A percentile compares a stretch with the other conserved stretches of the same genome.
These are phyloP conservation scores for Zaprionus vittiger DNA, from an alignment of 1,140 invertebrate species.

Conservation along the genomic window DNA sequence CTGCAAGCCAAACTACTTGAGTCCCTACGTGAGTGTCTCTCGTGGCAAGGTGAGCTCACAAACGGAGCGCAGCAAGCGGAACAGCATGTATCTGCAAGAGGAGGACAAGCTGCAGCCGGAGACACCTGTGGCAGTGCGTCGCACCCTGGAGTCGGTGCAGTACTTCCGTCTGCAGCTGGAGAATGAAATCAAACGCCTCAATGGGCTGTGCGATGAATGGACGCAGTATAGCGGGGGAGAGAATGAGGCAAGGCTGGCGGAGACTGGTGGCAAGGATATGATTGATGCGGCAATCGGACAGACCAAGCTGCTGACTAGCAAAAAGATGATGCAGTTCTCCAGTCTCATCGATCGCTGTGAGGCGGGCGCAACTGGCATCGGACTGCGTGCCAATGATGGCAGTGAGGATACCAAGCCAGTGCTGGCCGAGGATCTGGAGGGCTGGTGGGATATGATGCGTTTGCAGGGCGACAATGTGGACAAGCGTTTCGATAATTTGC, in stretches of 20 bases:
- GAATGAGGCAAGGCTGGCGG: conserved; percentile 41
- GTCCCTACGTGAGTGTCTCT: conserved; percentile 79
- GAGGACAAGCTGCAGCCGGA: conserved; percentile 13
- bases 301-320: conserved; percentile 87
- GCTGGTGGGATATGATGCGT: conserved; percentile 91
- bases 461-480: conserved; percentile 87
- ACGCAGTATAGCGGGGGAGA: conserved; percentile 73
- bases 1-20: conserved; percentile 61
- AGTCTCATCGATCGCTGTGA: conserved; percentile 88
- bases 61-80: conserved; percentile 83
- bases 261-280: conserved; percentile 84
- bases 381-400: conserved; percentile 46
- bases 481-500: conserved; percentile 85
- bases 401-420: conserved; percentile 86
- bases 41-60: conserved; percentile 85
- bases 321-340: conserved; percentile 89
- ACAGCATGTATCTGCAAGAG: conserved; percentile 72
- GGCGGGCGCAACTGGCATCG: conserved; percentile 62
- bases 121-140: conserved; percentile 62
- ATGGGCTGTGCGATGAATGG: conserved; percentile 85
- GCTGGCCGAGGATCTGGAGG: conserved; percentile 88
- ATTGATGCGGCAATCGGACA: conserved; percentile 89
- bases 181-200: conserved; percentile 85
- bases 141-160: conserved; percentile 85
- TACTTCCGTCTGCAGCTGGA: conserved; percentile 86